Evolutionary conservation across 1,140 invertebrate species (phyloP).

Genomic region (Pissodes strobi): DNA sequence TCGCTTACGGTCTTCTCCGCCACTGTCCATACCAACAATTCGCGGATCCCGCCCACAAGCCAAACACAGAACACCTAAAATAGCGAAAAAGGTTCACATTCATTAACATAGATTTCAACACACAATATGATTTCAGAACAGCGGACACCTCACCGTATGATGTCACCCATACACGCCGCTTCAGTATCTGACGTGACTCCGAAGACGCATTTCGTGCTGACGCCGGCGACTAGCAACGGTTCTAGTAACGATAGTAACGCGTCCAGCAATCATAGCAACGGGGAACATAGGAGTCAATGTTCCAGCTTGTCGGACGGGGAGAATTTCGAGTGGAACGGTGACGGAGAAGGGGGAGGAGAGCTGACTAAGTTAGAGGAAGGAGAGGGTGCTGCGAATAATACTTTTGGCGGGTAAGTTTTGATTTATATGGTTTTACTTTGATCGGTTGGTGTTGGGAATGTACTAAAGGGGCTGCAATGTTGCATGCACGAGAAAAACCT

Average conservation of each 20-base stretch:
- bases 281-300: conserved; percentile 57
- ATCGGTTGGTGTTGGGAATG: too few relatives aligned
- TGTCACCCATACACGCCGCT: conserved; percentile 20
- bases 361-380: neutral
- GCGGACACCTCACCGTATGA: conserved; percentile 26
- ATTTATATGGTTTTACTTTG: too few relatives aligned
- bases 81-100: conserved; percentile 18
- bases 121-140: conserved; percentile 6
- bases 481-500: too few relatives aligned
- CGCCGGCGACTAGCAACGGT: conserved; percentile 10
- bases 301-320: conserved; percentile 67
- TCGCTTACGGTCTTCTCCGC: too few relatives aligned
- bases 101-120: conserved; percentile 19
- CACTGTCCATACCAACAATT: too few relatives aligned
- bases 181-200: conserved; percentile 9
- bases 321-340: conserved; percentile 69
- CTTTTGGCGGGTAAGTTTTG: conserved; percentile 12
- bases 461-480: too few relatives aligned
- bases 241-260: conserved; percentile 4
- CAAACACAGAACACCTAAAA: neutral
- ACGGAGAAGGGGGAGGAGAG: conserved; percentile 54
- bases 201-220: conserved; percentile 5
- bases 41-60: conserved; percentile 4
- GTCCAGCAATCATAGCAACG: conserved; percentile 20
- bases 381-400: neutral